Conservation (phyloP, 2,888 invertebrate genomes). For the Panzeria rudis region DNA sequence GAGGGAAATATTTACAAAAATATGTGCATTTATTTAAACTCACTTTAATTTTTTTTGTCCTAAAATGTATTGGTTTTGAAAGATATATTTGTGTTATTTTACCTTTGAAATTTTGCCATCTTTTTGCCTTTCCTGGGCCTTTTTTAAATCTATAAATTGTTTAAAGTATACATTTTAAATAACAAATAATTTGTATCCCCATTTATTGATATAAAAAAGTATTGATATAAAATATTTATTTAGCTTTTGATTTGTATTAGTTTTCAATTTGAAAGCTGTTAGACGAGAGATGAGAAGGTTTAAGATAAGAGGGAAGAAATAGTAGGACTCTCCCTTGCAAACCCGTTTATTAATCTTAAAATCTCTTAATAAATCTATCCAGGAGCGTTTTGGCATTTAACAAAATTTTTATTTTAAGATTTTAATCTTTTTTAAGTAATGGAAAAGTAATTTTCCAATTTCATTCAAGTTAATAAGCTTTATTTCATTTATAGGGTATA, state of each 20-base stretch:
- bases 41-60: not conserved
- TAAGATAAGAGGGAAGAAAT: not conserved
- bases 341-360: not conserved
- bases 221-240: not conserved
- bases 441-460: conserved; percentile 61
- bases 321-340: not conserved
- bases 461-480: conserved; percentile 64
- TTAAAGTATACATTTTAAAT: not conserved
- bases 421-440: conserved; percentile 60
- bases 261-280: not conserved
- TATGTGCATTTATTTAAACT: not conserved
- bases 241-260: not conserved
- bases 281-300: not conserved
- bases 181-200: not conserved
- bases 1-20: not conserved
- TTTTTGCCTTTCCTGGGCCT: no score
- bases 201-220: not conserved
- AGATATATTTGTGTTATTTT: not conserved
- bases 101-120: not conserved
- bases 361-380: not conserved
- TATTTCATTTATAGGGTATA: conserved; percentile 24
- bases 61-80: not conserved
- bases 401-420: conserved; percentile 8
- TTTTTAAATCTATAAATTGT: no score
- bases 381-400: not conserved